A percentile compares a stretch with the other conserved stretches of the same genome.
Conservation (phyloP, 2,113 vertebrate species). For the Calidris pygmaea region DNA sequence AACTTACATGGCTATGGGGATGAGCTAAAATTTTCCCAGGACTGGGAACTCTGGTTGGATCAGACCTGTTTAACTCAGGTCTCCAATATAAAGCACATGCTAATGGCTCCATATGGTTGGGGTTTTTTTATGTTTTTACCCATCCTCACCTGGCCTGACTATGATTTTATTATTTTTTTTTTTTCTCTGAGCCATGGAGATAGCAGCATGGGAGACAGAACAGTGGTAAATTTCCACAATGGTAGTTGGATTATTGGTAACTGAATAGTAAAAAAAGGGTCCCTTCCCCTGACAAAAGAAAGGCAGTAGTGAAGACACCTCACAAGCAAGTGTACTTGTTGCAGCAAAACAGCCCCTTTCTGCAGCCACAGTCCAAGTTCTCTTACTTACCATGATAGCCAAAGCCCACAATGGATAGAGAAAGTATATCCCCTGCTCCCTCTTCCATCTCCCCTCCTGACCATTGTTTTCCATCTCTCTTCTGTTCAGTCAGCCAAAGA, state of each 20-base stretch:
- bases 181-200: background rate
- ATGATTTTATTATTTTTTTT: background rate
- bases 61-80: background rate
- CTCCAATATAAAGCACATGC: background rate
- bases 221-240: background rate
- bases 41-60: background rate
- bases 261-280: background rate
- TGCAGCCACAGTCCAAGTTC: background rate
- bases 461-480: background rate
- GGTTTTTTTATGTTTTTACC: background rate
- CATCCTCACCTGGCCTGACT: background rate
- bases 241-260: background rate
- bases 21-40: background rate
- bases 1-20: background rate
- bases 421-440: background rate
- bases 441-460: background rate
- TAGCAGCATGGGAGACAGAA: background rate
- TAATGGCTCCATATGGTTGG: background rate
- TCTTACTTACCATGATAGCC: background rate
- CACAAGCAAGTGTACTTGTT: rapidly evolving
- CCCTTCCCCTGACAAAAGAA: background rate
- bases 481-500: background rate
- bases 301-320: background rate
- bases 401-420: background rate
- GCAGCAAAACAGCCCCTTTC: background rate